Conservation (phyloP, 2,888 invertebrate genomes). For the Nowickia ferox region DNA sequence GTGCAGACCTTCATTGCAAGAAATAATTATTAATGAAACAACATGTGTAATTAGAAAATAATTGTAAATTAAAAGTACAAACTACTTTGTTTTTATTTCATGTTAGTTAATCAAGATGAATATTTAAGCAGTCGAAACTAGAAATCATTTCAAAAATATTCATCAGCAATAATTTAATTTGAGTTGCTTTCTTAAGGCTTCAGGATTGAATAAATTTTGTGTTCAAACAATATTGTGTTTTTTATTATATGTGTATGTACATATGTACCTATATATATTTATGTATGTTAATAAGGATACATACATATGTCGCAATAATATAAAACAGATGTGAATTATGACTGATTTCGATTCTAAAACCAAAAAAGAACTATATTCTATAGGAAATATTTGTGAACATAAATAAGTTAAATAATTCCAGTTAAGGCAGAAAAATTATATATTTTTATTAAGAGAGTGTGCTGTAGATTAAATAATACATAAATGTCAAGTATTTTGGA, state of each 20-base stretch:
- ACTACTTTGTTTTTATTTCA: neutral
- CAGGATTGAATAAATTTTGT: neutral
- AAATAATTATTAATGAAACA: constrained; percentile 48
- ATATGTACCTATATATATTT: too few species aligned
- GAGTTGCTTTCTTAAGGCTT: neutral
- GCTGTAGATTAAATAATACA: too few species aligned
- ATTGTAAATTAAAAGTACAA: constrained; percentile 20
- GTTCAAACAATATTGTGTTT: neutral
- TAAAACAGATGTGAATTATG: too few species aligned
- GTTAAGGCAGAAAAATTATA: too few species aligned
- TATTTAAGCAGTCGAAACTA: neutral
- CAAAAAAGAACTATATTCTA: too few species aligned
- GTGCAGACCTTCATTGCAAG: constrained; percentile 51
- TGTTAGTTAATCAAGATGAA: neutral
- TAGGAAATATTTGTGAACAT: too few species aligned
- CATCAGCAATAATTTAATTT: neutral
- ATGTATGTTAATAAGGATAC: too few species aligned
- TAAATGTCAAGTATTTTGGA: too few species aligned
- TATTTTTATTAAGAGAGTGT: too few species aligned
- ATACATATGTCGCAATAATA: neutral
- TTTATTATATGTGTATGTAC: neutral
- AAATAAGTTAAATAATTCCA: too few species aligned
- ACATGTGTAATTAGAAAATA: constrained; percentile 59
- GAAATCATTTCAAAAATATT: neutral
- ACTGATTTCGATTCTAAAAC: too few species aligned